phyloP scores from a whole-genome alignment of 30 jellyfish, hydroid and myxozoan genomes.

The Aurelia aurita complex sp. Pacific region DNA sequence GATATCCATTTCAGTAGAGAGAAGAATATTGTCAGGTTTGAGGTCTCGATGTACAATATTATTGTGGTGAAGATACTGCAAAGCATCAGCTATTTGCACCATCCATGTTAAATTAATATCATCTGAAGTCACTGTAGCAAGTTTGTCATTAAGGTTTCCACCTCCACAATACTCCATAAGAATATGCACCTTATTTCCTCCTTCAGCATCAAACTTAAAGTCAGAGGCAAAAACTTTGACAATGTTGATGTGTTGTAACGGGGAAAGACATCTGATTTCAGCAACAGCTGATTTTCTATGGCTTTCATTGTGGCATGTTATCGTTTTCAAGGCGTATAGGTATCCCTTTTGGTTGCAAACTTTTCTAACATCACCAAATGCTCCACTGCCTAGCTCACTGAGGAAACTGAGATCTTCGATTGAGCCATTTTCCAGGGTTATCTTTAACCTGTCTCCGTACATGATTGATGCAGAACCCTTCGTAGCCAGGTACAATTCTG shows the following conservation, averaged over 20 bases:
- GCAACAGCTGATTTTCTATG: conserved; percentile 33
- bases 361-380: conserved; percentile 66
- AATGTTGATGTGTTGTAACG: conserved; percentile 25
- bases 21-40: conserved; percentile 67
- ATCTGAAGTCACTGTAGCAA: background rate
- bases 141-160: conserved; percentile 52
- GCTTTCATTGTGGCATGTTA: background rate
- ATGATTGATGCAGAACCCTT: background rate
- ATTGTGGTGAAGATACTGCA: conserved; percentile 35
- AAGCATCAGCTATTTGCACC: conserved; percentile 55
- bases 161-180: conserved; percentile 71
- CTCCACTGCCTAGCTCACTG: conserved; percentile 57
- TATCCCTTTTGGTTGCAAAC: conserved; percentile 49
- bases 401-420: conserved; percentile 23
- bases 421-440: conserved; percentile 13
- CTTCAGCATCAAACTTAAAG: conserved; percentile 20
- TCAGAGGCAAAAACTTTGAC: conserved; percentile 59
- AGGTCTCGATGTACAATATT: conserved; percentile 72
- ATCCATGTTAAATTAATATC: conserved; percentile 48
- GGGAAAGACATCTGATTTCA: conserved; percentile 50
- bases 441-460: conserved; percentile 6
- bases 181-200: conserved; percentile 12
- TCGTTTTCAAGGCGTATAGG: conserved; percentile 46
- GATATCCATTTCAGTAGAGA: conserved; percentile 28
- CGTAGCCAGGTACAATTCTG: too few species aligned